Evolutionary conservation across 2,113 vertebrate genomes (phyloP).

Genomic region (Alethe castanea): DNA sequence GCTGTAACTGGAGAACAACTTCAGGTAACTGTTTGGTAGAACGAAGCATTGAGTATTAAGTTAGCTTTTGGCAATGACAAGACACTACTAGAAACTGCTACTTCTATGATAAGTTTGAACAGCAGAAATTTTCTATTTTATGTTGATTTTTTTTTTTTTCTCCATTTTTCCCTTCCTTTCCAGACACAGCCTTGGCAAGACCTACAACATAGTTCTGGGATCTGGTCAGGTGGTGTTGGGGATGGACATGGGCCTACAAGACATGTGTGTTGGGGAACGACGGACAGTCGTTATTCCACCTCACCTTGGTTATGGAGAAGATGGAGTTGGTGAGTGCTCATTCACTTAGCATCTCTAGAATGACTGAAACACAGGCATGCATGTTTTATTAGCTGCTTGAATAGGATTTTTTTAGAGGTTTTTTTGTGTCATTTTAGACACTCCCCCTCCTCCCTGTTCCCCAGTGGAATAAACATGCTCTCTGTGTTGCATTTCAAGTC

Average conservation of each 20-base stretch:
- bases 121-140: background rate
- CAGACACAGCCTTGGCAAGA: slow-evolving; percentile 91
- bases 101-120: background rate
- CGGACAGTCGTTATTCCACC: slow-evolving; percentile 87
- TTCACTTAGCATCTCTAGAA: background rate
- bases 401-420: background rate
- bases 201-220: slow-evolving; percentile 93
- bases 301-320: slow-evolving; percentile 93
- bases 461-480: background rate
- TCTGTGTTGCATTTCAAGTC: background rate
- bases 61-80: background rate
- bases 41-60: background rate
- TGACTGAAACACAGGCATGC: background rate
- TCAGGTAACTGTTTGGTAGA: background rate
- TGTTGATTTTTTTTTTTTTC: background rate
- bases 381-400: background rate
- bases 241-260: slow-evolving; percentile 91
- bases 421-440: background rate
- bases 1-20: background rate
- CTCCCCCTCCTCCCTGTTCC: background rate
- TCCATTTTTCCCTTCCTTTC: background rate
- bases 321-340: slow-evolving; percentile 88
- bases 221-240: slow-evolving; percentile 91
- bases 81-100: background rate
- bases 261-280: slow-evolving; percentile 95